phyloP scores from a whole-genome alignment of 2,797 vertebrate genomes.

The Molossus molossus region DNA sequence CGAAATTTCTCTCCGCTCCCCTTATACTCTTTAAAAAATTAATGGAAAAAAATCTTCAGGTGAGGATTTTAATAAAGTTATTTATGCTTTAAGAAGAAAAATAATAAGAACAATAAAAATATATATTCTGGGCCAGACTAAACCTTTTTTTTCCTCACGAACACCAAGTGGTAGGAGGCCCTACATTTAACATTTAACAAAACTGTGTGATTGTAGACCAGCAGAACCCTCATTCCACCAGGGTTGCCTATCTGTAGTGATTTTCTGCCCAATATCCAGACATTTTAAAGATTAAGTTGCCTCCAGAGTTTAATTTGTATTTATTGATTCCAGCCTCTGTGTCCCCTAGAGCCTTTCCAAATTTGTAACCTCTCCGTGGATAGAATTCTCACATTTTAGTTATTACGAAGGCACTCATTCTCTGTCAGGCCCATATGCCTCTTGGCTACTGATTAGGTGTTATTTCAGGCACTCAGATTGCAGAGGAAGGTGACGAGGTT shows the following conservation, averaged over 20 bases:
- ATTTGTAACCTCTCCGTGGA: background rate
- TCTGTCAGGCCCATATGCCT: background rate
- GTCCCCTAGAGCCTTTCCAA: background rate
- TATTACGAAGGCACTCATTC: background rate
- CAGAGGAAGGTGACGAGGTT: background rate
- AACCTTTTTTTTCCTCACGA: background rate
- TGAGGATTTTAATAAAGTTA: background rate
- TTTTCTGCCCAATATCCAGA: background rate
- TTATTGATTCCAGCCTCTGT: background rate
- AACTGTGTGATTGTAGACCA: background rate
- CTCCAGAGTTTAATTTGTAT: background rate
- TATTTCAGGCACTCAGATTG: background rate
- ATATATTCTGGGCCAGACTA: background rate
- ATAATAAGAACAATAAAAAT: background rate
- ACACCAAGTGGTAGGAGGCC: background rate
- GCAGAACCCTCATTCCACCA: background rate
- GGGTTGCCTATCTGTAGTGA: background rate
- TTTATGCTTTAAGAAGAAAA: background rate
- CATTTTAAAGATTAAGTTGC: constrained; percentile 21
- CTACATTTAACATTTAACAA: background rate
- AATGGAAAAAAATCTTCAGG: no score
- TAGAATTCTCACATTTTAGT: background rate
- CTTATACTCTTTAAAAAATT: no score
- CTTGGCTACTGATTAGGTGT: background rate
- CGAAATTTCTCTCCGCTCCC: no score